Base-by-base conservation (phyloP, 1,140 invertebrate genomes). In the Cardiocondyla obscurior region DNA sequence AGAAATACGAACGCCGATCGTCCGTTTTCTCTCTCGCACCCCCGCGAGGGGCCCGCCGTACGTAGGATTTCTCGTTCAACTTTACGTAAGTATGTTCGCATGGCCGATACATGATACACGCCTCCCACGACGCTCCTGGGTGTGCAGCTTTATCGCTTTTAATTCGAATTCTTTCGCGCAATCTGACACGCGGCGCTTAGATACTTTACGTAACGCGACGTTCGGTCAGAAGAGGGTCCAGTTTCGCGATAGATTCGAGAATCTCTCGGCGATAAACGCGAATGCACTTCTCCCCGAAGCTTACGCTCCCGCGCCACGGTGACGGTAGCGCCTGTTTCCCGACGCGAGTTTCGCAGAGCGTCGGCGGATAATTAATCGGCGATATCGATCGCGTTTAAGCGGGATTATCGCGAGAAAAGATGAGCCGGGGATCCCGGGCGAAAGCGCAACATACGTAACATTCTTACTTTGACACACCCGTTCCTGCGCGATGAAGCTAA, bases 91-190 rank as follows among this genome's bases (percentile, higher is more conserved):
- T 62, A 82, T 60, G 49, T 77, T 6, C 16, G 49, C 22, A 53
- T 46, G 70, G 42, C 49, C 46, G 60, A 83, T 28, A 83, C 25
- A 65, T 39, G 73, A 79, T 72, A 58, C 36, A 42, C 39, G 60
- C 33, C 64, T 25, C 10, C 51, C 33, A 12, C 25, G 36, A 12
- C 58, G 51, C 57, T 36, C 77, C 3, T 33, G 64, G 39, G 14
- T n/a, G n/a, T n/a, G n/a, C n/a, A 39, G 53, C 62, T 83, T 44
- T 36, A 49, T 60, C 57, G 81, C 14, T 86, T n/a, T 76, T 81
- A 84, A 74, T 72, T 88, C 84, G 74, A 81, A 86, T 84, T 88
- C 65, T 81, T 86, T 69, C 51, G n/a, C 36, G 42, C 33, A 84
- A 84, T 84, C 69, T 70, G 72, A 88, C 55, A 70, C 60, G 67